Conservation (phyloP, 2,888 invertebrate species). For the Ganaspis brasiliensis region DNA sequence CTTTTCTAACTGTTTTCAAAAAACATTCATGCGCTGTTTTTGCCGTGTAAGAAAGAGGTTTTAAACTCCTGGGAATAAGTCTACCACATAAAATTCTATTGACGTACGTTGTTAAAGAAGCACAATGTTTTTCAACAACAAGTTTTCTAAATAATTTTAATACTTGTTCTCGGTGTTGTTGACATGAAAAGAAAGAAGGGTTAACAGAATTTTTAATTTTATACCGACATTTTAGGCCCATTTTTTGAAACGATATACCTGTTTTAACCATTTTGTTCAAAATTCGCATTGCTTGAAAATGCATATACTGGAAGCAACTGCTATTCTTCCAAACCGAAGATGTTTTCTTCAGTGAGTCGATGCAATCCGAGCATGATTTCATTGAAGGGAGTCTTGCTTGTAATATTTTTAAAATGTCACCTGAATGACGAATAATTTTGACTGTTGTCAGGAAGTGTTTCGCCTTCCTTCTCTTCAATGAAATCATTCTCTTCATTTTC, state of each 20-base stretch:
- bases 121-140: background rate
- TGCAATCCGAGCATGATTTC: background rate
- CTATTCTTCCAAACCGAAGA: background rate
- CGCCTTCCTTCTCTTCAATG: background rate
- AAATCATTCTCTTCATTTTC: background rate
- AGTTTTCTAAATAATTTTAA: too few species aligned
- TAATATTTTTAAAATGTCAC: background rate
- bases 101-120: background rate
- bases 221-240: too few species aligned
- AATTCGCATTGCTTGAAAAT: background rate
- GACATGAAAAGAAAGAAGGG: too few species aligned
- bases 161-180: too few species aligned
- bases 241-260: too few species aligned
- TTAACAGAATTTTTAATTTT: too few species aligned
- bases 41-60: too few species aligned
- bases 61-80: background rate
- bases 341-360: background rate
- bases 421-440: background rate
- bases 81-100: background rate
- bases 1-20: too few species aligned
- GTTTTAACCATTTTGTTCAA: too few species aligned
- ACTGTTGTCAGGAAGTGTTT: background rate
- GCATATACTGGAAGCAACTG: background rate
- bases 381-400: background rate
- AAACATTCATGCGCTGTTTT: too few species aligned